Evolutionary conservation across 2,797 vertebrate species (phyloP).

Genomic region (Galago senegalensis): DNA sequence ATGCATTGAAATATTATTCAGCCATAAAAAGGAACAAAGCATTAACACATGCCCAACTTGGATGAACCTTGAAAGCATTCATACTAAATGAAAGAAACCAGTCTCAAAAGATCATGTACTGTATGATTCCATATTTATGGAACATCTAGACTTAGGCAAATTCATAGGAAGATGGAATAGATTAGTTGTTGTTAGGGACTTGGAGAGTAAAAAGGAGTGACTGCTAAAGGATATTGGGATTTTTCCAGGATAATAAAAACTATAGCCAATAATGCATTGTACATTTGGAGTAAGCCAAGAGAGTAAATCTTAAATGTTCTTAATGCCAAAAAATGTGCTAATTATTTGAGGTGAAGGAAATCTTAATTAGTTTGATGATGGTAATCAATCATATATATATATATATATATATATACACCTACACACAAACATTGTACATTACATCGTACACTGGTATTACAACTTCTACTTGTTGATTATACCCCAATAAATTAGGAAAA

Average conservation of each 20-base stretch:
- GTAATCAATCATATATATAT: neutral
- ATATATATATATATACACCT: neutral
- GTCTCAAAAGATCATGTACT: neutral
- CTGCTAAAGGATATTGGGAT: neutral
- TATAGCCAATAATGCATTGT: neutral
- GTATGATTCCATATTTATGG: neutral
- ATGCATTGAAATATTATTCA: neutral
- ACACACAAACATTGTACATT: too few relatives aligned
- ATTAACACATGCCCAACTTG: neutral
- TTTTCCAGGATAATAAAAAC: neutral
- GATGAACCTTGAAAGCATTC: neutral
- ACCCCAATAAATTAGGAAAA: neutral
- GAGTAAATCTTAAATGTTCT: neutral
- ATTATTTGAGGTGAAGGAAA: neutral
- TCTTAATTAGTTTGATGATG: neutral
- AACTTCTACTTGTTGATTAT: neutral
- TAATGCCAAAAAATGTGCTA: neutral
- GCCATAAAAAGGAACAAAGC: neutral
- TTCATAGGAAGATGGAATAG: neutral
- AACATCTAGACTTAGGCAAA: neutral
- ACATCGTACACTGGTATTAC: neutral
- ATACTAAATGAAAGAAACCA: neutral
- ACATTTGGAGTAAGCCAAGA: neutral
- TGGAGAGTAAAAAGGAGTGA: neutral
- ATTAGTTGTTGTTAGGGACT: neutral